These are phyloP conservation scores for Toxostoma redivivum DNA, from an alignment of 2,113 vertebrate species.

Conservation along the genomic window DNA sequence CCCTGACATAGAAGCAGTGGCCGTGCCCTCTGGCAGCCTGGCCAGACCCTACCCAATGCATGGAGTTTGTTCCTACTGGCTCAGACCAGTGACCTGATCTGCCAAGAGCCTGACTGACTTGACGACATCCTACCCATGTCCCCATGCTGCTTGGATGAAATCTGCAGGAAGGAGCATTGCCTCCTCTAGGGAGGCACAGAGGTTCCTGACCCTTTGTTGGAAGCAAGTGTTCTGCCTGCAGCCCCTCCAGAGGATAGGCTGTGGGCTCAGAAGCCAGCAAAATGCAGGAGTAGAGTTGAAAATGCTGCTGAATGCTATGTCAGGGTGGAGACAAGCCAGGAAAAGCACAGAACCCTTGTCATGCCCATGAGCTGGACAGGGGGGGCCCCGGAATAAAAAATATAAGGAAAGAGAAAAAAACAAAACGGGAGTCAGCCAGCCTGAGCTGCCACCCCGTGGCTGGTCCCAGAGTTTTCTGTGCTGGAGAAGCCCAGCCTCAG, in stretches of 20 bases:
- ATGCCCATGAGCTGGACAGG: rapidly evolving
- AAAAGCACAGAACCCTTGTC: background rate
- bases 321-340: background rate
- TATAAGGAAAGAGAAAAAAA: background rate
- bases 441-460: background rate
- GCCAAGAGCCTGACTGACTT: background rate
- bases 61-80: rapidly evolving
- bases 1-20: background rate
- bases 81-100: background rate
- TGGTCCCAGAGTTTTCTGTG: background rate
- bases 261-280: background rate
- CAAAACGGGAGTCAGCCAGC: background rate
- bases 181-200: background rate
- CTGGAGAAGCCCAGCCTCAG: background rate
- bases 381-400: background rate
- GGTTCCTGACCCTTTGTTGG: rapidly evolving
- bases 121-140: background rate
- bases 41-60: background rate
- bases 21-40: background rate
- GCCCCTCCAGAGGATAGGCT: background rate
- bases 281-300: background rate
- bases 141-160: rapidly evolving
- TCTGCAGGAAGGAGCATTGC: background rate
- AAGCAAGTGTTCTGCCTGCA: background rate
- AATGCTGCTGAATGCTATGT: rapidly evolving